Percentiles rank a stretch among this genome's conserved stretches.
Evolutionary conservation across 2,888 invertebrate genomes (phyloP).

Genomic region (Caenorhabditis sp.): DNA sequence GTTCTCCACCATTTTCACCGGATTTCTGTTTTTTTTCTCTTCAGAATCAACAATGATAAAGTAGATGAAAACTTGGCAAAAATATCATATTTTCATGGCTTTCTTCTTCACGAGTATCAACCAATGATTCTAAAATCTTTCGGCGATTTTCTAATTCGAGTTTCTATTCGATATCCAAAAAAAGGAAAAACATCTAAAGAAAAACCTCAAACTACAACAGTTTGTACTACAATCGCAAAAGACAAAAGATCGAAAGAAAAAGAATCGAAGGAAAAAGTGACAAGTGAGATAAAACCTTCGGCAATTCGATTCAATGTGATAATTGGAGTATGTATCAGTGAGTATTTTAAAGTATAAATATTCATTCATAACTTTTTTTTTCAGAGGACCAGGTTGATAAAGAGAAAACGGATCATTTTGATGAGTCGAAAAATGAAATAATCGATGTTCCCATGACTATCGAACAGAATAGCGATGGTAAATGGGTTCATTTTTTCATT

Average conservation of each 20-base stretch:
- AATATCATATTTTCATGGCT: conserved; percentile 27
- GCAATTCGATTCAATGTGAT: conserved; percentile 1
- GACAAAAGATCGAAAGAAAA: conserved; percentile 1
- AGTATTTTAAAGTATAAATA: neutral
- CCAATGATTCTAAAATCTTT: conserved; percentile 17
- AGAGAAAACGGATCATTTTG: conserved; percentile 14
- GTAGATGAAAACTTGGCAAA: conserved; percentile 14
- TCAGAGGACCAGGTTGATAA: neutral
- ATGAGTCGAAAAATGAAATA: conserved; percentile 16
- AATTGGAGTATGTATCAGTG: conserved; percentile 22
- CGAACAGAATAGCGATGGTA: conserved; percentile 18
- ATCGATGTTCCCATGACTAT: conserved; percentile 27
- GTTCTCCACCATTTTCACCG: too few relatives aligned
- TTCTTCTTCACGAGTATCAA: conserved; percentile 33
- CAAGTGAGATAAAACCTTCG: neutral
- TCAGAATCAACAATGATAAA: conserved; percentile 24
- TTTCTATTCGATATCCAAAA: conserved; percentile 10
- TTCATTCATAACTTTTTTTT: conserved; percentile 4
- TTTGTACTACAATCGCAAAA: neutral
- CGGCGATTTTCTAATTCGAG: conserved; percentile 24
- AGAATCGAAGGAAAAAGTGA: conserved; percentile 1
- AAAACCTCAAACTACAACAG: too few relatives aligned
- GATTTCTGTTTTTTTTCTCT: too few relatives aligned
- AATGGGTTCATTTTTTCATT: conserved; percentile 22
- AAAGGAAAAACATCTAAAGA: neutral